Evolutionary conservation across 2,113 vertebrate species (phyloP), one percentile per base, ranked within the genome.

Genomic region (Budorcas taxicolor): DNA sequence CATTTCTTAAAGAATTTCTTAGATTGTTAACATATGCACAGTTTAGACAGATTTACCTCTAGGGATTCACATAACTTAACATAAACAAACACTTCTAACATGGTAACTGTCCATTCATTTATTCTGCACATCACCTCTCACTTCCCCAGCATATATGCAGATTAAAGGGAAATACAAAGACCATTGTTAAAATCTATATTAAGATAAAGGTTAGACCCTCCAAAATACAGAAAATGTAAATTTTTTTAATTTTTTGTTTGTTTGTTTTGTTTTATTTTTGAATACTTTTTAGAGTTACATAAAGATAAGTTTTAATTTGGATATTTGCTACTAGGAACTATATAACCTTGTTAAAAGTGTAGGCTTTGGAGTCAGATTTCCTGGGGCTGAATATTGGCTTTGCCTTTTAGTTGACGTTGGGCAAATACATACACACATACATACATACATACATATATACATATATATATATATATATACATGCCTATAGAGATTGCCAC

Each of bases 291-390:
- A 90, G 40, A 82, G 64, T 85, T 31, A 80, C 74, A 29, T 40
- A 80, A 97, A 81, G 5, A 84, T 52, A 92, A 80, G 88, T 67
- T 97, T 64, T 85, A 76, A 85, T 88, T 95, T 93, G 47, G 50
- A 95, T 7, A 64, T 10, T 95, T 92, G 31, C 52, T 84, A 31
- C 36, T 78, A 84, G 78, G 47, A 27, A 86, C 13, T 33, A 89
- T 7, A 2, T 74, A 36, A 50, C 81, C 31, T 88, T 29, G 60
- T 83, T 94, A 47, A 83, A 87, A 90, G 27, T 50, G 0, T 31
- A 93, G 76, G 6, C 19, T 94, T n/a, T 86, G 23, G 3, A 52
- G 76, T 62, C 27, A 50, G n/a, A 86, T 15, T 92, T 55, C n/a
- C 19, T 47, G 62, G 62, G 27, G 47, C 21, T 92, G 53, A 95